These are phyloP conservation scores for Incurvaria masculella DNA, from an alignment of 2,888 invertebrate genomes.

Conservation along the genomic window DNA sequence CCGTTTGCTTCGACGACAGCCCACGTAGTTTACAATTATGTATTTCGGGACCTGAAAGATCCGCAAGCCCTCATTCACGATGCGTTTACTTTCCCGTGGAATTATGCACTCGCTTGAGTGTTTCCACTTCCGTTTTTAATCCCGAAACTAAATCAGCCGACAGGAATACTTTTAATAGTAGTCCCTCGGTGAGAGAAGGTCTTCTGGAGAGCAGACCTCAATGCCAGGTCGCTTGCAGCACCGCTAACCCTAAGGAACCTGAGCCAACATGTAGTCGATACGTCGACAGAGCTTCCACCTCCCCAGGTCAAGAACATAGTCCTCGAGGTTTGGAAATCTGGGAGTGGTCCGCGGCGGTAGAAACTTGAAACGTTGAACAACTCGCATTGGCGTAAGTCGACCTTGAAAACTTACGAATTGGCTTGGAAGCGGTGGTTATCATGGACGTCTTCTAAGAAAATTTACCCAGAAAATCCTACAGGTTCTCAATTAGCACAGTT, in stretches of 20 bases:
- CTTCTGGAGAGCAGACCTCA: constrained; percentile 23
- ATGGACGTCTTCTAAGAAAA: constrained; percentile 11
- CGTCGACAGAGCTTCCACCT: constrained; percentile 14
- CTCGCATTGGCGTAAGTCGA: constrained; percentile 6
- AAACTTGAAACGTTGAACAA: constrained; percentile 13
- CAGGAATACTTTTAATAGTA: constrained; percentile 15
- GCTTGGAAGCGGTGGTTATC: constrained; percentile 18
- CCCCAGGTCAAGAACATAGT: constrained; percentile 10
- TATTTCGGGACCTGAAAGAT: no score
- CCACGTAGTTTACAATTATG: no score
- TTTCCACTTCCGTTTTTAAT: constrained; percentile 15
- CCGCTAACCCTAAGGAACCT: constrained; percentile 14
- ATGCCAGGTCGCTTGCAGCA: constrained; percentile 16
- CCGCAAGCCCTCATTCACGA: constrained; percentile 6
- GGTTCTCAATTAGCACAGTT: constrained; percentile 10
- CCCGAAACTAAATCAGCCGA: constrained; percentile 12
- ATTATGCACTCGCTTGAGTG: constrained; percentile 13
- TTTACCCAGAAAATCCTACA: constrained; percentile 7
- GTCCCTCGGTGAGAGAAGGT: constrained; percentile 17
- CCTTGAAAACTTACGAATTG: constrained; percentile 13
- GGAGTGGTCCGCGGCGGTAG: constrained; percentile 16
- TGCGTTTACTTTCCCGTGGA: constrained; percentile 11
- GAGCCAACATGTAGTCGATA: constrained; percentile 13
- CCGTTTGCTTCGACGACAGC: no score
- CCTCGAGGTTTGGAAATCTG: constrained; percentile 19